These are phyloP conservation scores for Ceryle rudis DNA, from an alignment of 2,797 vertebrate species.

Conservation along the genomic window DNA sequence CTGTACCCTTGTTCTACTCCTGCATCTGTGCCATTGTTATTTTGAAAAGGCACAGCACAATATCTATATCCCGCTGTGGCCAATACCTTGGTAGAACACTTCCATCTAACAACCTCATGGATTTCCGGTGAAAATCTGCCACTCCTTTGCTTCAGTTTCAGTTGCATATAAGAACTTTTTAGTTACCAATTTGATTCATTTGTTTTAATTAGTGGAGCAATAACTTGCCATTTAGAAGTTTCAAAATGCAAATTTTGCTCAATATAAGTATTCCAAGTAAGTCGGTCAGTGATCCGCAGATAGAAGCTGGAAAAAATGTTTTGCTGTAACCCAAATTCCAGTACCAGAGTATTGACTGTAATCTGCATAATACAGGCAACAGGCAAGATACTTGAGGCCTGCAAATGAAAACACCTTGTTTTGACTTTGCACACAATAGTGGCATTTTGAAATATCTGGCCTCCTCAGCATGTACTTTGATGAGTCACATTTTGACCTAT, in stretches of 20 bases:
- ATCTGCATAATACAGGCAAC: neutral
- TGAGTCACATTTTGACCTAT: conserved; percentile 1
- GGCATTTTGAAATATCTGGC: neutral
- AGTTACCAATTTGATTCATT: neutral
- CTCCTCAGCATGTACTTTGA: neutral
- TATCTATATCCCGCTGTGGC: neutral
- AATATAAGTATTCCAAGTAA: neutral
- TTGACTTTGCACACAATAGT: neutral
- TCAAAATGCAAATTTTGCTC: neutral
- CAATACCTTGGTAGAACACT: neutral
- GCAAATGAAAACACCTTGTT: neutral
- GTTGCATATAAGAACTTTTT: neutral
- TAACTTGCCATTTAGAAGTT: neutral
- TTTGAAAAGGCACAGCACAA: neutral
- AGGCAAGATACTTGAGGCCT: neutral
- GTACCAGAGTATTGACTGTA: neutral
- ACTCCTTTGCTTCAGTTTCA: neutral
- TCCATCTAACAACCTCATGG: neutral
- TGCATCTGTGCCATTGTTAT: neutral
- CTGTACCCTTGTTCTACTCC: neutral
- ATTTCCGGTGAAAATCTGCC: neutral
- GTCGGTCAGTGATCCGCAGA: neutral
- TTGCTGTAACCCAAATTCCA: neutral
- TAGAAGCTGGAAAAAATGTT: neutral
- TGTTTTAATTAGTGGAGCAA: neutral